Percentiles rank a stretch among this genome's conserved stretches.
These are phyloP conservation scores for Ispidina picta DNA, from an alignment of 2,797 vertebrate species.

Conservation along the genomic window DNA sequence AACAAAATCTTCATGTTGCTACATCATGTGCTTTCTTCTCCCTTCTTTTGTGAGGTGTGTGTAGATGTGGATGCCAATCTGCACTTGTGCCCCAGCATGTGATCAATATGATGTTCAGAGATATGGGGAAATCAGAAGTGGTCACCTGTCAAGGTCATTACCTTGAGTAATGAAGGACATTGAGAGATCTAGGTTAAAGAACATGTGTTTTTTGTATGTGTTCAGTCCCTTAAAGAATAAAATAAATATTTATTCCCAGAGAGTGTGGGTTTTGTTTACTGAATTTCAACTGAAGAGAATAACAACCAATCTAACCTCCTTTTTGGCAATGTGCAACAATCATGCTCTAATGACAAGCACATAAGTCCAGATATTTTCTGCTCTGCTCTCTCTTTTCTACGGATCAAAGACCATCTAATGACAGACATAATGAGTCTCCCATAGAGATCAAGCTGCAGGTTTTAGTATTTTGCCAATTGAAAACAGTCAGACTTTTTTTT, in stretches of 20 bases:
- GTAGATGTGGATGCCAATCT: not conserved
- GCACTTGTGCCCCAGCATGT: not conserved
- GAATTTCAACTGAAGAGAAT: slow-evolving; percentile 3
- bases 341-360: not conserved
- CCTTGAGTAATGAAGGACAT: not conserved
- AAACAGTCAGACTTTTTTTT: not conserved
- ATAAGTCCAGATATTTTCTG: not conserved
- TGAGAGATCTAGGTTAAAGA: not conserved
- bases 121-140: not conserved
- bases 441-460: not conserved
- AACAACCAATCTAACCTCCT: not conserved
- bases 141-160: not conserved
- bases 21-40: not conserved
- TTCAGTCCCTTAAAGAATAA: not conserved
- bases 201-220: not conserved
- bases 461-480: slow-evolving; percentile 7
- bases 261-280: not conserved
- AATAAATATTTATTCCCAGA: not conserved
- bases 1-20: not conserved
- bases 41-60: not conserved
- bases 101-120: not conserved
- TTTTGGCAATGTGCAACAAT: not conserved
- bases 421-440: not conserved
- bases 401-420: slow-evolving; percentile 36
- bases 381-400: not conserved